A percentile compares a stretch with the other conserved stretches of the same genome.
phyloP scores from a whole-genome alignment of 2,888 invertebrate species.

The Phyto melanocephala region DNA sequence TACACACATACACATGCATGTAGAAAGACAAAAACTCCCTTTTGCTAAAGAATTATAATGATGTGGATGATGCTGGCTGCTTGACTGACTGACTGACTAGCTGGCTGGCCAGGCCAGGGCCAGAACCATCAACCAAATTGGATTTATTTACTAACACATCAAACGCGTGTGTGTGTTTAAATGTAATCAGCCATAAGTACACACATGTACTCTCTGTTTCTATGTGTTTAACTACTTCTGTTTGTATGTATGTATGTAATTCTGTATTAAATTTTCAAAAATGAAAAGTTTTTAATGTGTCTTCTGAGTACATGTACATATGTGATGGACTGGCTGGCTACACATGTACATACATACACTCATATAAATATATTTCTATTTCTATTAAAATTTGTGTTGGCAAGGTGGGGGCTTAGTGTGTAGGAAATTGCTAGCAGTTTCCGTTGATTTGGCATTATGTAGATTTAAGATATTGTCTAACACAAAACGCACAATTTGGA shows the following conservation, averaged over 20 bases:
- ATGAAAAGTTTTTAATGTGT: conserved; percentile 47
- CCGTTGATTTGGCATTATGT: conserved; percentile 48
- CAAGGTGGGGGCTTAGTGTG: neutral
- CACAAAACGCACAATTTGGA: conserved; percentile 24
- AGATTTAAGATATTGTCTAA: conserved; percentile 30
- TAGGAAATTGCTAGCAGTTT: conserved; percentile 30
- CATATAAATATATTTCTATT: neutral
- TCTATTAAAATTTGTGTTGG: conserved; percentile 6
- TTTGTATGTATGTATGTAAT: neutral
- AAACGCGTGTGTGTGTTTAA: neutral
- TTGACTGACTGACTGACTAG: neutral
- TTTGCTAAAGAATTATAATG: conserved; percentile 27
- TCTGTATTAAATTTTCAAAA: neutral
- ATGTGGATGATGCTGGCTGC: conserved; percentile 27
- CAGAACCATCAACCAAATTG: conserved; percentile 57
- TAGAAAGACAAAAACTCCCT: neutral
- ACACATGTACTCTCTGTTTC: too few species aligned
- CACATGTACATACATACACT: neutral
- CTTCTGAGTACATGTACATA: neutral
- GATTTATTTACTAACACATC: conserved; percentile 50
- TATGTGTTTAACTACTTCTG: neutral
- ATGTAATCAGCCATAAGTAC: neutral
- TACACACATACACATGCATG: neutral
- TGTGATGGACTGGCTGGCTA: neutral
- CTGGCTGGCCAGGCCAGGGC: conserved; percentile 26